Percentiles rank a stretch among this genome's conserved stretches.
Conservation (phyloP, 2,113 vertebrate species). For the Trachemys scripta region DNA sequence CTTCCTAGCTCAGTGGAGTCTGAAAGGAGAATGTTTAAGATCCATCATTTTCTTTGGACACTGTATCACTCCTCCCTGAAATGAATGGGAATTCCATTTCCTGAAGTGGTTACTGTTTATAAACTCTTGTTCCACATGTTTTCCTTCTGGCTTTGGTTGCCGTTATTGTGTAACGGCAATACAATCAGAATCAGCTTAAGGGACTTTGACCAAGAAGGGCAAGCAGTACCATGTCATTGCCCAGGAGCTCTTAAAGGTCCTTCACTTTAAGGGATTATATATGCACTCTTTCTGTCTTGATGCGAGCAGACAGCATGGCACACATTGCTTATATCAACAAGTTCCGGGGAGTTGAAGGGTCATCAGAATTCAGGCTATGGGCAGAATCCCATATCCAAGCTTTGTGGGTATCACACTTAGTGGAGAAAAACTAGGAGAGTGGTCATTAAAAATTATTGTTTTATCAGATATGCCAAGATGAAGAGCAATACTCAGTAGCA, state of each 20-base stretch:
- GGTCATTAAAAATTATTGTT: not conserved
- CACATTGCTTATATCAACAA: no score
- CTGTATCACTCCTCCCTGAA: not conserved
- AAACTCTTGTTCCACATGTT: not conserved
- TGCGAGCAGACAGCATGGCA: no score
- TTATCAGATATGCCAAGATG: not conserved
- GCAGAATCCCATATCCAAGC: no score
- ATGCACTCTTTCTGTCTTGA: not conserved
- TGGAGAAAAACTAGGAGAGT: not conserved
- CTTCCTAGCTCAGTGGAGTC: not conserved
- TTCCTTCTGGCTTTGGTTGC: not conserved
- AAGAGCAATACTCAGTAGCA: not conserved
- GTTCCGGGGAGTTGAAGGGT: no score
- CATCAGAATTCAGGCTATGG: no score
- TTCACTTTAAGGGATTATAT: not conserved
- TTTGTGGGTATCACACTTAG: no score
- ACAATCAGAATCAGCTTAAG: not conserved
- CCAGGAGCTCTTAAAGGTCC: no score
- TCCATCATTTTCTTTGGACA: not conserved
- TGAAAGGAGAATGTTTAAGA: not conserved
- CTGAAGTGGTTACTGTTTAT: not conserved
- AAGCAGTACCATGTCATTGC: no score
- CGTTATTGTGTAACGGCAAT: not conserved
- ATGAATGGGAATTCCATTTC: not conserved
- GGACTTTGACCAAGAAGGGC: not conserved